These are phyloP conservation scores for Rhagoletis pomonella DNA, from an alignment of 1,140 invertebrate species.

Conservation along the genomic window DNA sequence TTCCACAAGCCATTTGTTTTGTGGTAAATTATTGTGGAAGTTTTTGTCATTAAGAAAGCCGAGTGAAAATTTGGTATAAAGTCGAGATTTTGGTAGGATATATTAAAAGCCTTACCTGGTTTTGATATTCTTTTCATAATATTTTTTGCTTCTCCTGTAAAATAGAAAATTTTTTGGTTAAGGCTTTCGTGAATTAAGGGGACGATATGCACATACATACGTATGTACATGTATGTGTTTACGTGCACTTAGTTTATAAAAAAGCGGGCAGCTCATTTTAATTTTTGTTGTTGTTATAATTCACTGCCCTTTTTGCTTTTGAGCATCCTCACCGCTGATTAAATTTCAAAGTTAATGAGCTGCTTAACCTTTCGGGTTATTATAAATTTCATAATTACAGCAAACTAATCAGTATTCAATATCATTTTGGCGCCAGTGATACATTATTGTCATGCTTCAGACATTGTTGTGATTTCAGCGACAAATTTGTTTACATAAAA, in stretches of 20 bases:
- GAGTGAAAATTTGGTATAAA: too few relatives aligned
- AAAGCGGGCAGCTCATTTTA: too few relatives aligned
- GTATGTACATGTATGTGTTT: not conserved
- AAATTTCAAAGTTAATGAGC: slow-evolving; percentile 32
- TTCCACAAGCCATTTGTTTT: too few relatives aligned
- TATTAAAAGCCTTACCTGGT: too few relatives aligned
- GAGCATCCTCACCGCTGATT: not conserved
- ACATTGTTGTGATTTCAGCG: not conserved
- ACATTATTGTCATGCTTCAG: not conserved
- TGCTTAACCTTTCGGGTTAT: slow-evolving; percentile 7
- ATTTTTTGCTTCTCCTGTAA: too few relatives aligned
- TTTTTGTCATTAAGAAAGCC: too few relatives aligned
- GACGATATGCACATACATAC: too few relatives aligned
- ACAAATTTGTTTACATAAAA: slow-evolving; percentile 8
- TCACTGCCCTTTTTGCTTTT: not conserved
- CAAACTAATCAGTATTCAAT: slow-evolving; percentile 29
- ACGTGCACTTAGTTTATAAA: not conserved
- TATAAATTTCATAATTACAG: slow-evolving; percentile 26
- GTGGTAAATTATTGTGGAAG: too few relatives aligned
- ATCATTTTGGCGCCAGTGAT: slow-evolving; percentile 28
- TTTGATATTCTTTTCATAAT: too few relatives aligned
- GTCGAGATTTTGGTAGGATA: too few relatives aligned
- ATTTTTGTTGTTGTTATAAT: not conserved
- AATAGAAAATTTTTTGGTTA: too few relatives aligned
- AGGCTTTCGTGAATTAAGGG: too few relatives aligned